Conservation (phyloP, 2,113 vertebrate species). For the Suncus etruscus region DNA sequence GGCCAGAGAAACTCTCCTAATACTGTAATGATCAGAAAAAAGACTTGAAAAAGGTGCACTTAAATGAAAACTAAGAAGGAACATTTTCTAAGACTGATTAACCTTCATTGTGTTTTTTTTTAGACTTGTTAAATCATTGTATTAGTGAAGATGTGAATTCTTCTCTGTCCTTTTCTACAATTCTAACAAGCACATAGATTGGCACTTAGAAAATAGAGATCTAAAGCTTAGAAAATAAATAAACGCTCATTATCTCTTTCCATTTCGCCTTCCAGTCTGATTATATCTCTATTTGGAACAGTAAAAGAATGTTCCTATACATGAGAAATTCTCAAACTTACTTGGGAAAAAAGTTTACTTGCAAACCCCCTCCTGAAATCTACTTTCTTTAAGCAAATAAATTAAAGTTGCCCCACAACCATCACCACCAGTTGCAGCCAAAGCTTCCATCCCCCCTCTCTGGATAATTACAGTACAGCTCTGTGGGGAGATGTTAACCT, state of each 20-base stretch:
- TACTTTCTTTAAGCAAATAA: no score
- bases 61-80: background rate
- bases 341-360: no score
- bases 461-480: no score
- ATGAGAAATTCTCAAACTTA: no score
- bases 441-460: no score
- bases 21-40: background rate
- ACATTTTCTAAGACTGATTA: background rate
- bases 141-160: background rate
- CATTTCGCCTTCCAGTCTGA: background rate
- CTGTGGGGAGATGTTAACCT: no score
- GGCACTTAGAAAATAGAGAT: background rate
- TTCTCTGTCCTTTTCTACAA: background rate
- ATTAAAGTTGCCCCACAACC: no score
- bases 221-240: background rate
- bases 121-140: background rate
- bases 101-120: background rate
- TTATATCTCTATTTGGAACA: background rate
- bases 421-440: no score
- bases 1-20: background rate
- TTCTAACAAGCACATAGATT: background rate
- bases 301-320: background rate
- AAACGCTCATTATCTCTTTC: no score
- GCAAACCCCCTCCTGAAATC: no score
- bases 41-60: background rate